Conservation (phyloP, 2,888 invertebrate species). For the Argyra leucocephala region DNA sequence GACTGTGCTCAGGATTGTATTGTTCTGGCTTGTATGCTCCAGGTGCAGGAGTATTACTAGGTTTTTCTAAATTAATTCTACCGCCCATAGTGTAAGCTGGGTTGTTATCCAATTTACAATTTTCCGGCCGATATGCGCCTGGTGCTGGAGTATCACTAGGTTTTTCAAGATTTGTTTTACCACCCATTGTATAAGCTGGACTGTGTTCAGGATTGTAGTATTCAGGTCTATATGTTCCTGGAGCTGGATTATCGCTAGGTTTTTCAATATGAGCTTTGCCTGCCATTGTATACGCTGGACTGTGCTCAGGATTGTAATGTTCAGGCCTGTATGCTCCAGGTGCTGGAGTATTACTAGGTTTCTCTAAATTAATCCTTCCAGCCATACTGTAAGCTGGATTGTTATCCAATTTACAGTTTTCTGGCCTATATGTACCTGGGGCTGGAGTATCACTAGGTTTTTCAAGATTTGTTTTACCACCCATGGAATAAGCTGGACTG, state of each 20-base stretch:
- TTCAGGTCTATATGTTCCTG: conserved; percentile 47
- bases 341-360: conserved; percentile 46
- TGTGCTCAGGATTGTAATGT: conserved; percentile 44
- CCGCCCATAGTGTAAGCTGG: conserved; percentile 65
- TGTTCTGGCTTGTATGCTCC: conserved; percentile 55
- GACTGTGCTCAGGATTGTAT: conserved; percentile 43
- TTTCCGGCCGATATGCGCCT: conserved; percentile 52
- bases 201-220: conserved; percentile 44
- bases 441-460: conserved; percentile 49
- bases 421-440: conserved; percentile 52
- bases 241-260: conserved; percentile 37
- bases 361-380: conserved; percentile 49
- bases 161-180: conserved; percentile 34
- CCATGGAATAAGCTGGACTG: conserved; percentile 52
- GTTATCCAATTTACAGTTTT: conserved; percentile 43
- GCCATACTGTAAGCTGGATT: conserved; percentile 53
- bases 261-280: conserved; percentile 49
- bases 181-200: conserved; percentile 45
- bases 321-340: conserved; percentile 55
- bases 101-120: conserved; percentile 48
- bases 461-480: conserved; percentile 50
- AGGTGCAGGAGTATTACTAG: conserved; percentile 56
- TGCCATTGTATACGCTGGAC: conserved; percentile 49
- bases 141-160: conserved; percentile 47
- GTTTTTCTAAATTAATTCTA: conserved; percentile 51